Evolutionary conservation across 2,113 vertebrate genomes (phyloP), one percentile per base, ranked within the genome.

Genomic region (Ctenodactylus gundi): DNA sequence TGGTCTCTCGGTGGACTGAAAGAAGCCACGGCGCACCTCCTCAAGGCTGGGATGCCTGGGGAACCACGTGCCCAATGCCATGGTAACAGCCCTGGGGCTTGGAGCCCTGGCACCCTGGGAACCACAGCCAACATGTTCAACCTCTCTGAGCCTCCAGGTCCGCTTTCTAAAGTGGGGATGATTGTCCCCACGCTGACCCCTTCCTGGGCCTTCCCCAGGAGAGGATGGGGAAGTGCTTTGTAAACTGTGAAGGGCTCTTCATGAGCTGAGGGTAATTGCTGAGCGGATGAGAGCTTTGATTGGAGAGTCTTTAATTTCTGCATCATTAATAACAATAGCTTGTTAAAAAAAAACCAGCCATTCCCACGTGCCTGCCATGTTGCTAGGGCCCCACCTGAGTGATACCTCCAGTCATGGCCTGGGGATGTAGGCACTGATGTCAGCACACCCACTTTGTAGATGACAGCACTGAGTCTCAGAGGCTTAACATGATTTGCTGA

Each of bases 241-340:
- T 84, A 70, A 77, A 65, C 88, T 67, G 70, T 90, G 70, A 96
- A 96, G 94, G 81, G 87, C 92, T 93, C 95, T 96, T 95, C 82
- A 68, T 81, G 78, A 87, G 60, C 60, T 36, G 46, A 55, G 92
- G 91, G 55, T 90, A 94, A 92, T 94, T 93, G 76, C 91, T 76
- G 75, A 18, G 36, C 60, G 67, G 53, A 92, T 68, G 73, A 96
- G 93, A 83, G 88, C 67, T 25, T 87, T 78, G 65, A 67, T 85
- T 93, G 72, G 75, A 57, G 75, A 95, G 80, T 36, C 90, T 39
- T 27, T 84, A 41, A 85, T 95, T 96, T 94, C 76, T 57, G 67
- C 44, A 81, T 73, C 78, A 85, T 84, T 94, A 89, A 78, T 89
- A 93, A 89, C 82, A 83, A 46, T 75, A 81, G 65, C 58, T 86